phyloP scores from a whole-genome alignment of 2,888 invertebrate genomes.

The Zele albiditarsus region DNA sequence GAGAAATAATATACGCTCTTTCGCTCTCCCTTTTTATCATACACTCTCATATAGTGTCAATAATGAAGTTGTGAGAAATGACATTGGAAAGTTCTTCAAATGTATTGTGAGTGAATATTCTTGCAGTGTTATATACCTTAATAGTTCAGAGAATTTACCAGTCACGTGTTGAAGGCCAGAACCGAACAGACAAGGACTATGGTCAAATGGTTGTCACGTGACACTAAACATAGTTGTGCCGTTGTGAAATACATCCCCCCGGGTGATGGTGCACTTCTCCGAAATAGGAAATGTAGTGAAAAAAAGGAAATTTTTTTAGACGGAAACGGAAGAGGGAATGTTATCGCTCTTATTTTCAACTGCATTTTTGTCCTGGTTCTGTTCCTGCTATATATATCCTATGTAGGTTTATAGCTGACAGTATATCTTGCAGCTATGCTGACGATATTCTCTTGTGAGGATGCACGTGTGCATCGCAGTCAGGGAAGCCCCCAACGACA shows the following conservation, averaged over 20 bases:
- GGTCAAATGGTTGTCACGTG: conserved; percentile 27
- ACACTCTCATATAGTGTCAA: not conserved
- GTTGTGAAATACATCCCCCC: not conserved
- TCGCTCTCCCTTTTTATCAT: not conserved
- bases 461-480: not conserved
- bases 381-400: not conserved
- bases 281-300: not conserved
- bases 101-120: not conserved
- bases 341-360: not conserved
- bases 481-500: conserved; percentile 23
- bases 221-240: not conserved
- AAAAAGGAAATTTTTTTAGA: not conserved
- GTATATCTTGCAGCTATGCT: not conserved
- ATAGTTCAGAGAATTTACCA: conserved; percentile 17
- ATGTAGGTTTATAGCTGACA: not conserved
- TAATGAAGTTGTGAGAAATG: conserved; percentile 3
- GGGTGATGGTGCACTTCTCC: conserved; percentile 16
- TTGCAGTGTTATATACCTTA: not conserved
- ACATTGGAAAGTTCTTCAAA: not conserved
- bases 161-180: conserved; percentile 3
- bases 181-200: not conserved
- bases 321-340: not conserved
- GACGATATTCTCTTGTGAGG: conserved; percentile 12
- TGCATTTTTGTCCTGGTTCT: not conserved
- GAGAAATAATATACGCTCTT: not conserved